Conservation (phyloP, 1,140 invertebrate genomes). For the Drosophila parabipectinata region DNA sequence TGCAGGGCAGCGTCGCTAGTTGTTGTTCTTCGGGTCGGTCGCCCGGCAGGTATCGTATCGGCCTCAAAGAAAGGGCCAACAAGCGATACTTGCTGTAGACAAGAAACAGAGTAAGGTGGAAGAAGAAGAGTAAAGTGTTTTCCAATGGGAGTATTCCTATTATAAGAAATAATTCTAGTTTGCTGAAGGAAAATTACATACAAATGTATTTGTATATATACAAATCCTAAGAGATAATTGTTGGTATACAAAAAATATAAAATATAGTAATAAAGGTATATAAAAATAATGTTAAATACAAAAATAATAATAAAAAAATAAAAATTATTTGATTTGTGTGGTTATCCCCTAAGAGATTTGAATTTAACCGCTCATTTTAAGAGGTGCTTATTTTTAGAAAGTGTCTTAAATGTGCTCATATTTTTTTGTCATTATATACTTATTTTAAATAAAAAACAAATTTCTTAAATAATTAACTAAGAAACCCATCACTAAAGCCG, state of each 20-base stretch:
- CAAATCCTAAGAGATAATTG: too few species aligned
- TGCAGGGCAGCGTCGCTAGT: slow-evolving; percentile 10
- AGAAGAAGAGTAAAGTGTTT: neutral
- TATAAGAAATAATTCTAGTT: neutral
- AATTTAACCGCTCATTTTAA: neutral
- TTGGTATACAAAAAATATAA: too few species aligned
- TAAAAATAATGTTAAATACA: too few species aligned
- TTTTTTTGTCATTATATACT: too few species aligned
- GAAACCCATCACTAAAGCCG: neutral
- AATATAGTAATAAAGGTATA: too few species aligned
- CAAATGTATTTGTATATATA: neutral
- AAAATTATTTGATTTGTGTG: too few species aligned
- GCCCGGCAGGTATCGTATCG: neutral
- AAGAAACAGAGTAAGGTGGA: neutral
- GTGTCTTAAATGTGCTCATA: too few species aligned
- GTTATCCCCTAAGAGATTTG: neutral
- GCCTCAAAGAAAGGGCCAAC: slow-evolving; percentile 2
- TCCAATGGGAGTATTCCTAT: neutral
- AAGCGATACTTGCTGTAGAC: neutral
- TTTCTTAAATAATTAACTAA: too few species aligned
- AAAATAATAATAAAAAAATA: too few species aligned
- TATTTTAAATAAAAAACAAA: too few species aligned
- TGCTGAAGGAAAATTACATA: neutral
- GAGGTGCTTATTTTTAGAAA: too few species aligned
- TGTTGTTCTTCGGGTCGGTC: neutral